Percentiles rank a stretch among this genome's conserved stretches.
These are phyloP conservation scores for Sitophilus oryzae DNA, from an alignment of 1,140 invertebrate genomes.

Conservation along the genomic window DNA sequence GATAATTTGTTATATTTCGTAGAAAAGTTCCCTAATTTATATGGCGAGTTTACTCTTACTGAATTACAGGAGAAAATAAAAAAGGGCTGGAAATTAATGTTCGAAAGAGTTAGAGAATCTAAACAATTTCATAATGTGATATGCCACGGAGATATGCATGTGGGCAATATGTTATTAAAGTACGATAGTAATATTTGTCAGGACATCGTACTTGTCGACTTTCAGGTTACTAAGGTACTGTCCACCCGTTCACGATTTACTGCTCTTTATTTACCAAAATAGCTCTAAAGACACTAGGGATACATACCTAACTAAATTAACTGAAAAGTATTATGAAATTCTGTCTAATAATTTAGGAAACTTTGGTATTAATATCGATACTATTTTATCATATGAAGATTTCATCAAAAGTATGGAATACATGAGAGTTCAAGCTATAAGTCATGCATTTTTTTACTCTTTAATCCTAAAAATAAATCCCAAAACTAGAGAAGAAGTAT, in stretches of 20 bases:
- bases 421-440: slow-evolving; percentile 10
- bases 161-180: slow-evolving; percentile 46
- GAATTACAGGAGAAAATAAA: no score
- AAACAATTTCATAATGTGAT: no score
- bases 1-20: no score
- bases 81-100: no score
- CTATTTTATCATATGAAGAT: slow-evolving; percentile 25
- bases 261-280: slow-evolving; percentile 42
- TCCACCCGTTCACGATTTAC: slow-evolving; percentile 46
- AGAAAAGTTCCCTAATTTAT: no score
- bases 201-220: slow-evolving; percentile 45
- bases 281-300: slow-evolving; percentile 40
- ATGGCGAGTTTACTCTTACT: no score
- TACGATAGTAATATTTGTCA: slow-evolving; percentile 36
- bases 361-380: slow-evolving; percentile 16
- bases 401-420: slow-evolving; percentile 30
- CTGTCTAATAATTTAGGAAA: slow-evolving; percentile 25
- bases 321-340: slow-evolving; percentile 29
- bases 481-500: no score
- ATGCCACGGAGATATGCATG: slow-evolving; percentile 46
- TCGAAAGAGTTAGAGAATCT: no score
- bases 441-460: slow-evolving; percentile 25
- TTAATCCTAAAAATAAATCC: slow-evolving; percentile 30
- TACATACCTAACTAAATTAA: slow-evolving; percentile 26
- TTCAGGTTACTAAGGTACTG: slow-evolving; percentile 44